phyloP scores from a whole-genome alignment of 2,888 invertebrate genomes.

The Chrysina gloriosa region DNA sequence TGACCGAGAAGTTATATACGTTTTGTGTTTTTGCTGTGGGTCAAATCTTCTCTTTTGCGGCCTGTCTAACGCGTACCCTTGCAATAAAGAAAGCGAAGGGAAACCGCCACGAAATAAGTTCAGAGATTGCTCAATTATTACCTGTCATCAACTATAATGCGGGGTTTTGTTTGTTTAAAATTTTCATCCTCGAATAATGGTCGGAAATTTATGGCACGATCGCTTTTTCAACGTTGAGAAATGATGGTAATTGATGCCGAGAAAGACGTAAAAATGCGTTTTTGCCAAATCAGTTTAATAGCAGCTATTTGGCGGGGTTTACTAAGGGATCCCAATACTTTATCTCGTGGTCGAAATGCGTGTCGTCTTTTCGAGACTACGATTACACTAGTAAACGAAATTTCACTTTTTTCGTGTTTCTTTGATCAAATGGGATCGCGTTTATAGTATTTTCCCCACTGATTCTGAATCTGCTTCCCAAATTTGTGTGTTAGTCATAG shows the following conservation, averaged over 20 bases:
- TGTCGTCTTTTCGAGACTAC: no score
- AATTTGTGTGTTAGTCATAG: no score
- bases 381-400: not conserved
- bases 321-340: not conserved
- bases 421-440: no score
- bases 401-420: no score
- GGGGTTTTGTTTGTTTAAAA: slow-evolving; percentile 15
- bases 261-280: slow-evolving; percentile 8
- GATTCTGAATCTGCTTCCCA: no score
- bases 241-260: not conserved
- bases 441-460: no score
- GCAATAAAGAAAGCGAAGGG: not conserved
- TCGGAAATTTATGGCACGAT: not conserved
- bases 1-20: not conserved
- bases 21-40: not conserved
- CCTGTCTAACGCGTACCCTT: not conserved
- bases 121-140: slow-evolving; percentile 22
- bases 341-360: not conserved
- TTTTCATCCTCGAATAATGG: not conserved
- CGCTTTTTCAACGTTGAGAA: slow-evolving; percentile 14
- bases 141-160: slow-evolving; percentile 22
- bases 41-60: not conserved
- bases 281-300: slow-evolving; percentile 23
- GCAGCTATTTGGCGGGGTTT: not conserved
- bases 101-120: slow-evolving; percentile 10